Conservation (phyloP, 64 coral and sea anemone genomes). For the Platygyra sinensis region DNA sequence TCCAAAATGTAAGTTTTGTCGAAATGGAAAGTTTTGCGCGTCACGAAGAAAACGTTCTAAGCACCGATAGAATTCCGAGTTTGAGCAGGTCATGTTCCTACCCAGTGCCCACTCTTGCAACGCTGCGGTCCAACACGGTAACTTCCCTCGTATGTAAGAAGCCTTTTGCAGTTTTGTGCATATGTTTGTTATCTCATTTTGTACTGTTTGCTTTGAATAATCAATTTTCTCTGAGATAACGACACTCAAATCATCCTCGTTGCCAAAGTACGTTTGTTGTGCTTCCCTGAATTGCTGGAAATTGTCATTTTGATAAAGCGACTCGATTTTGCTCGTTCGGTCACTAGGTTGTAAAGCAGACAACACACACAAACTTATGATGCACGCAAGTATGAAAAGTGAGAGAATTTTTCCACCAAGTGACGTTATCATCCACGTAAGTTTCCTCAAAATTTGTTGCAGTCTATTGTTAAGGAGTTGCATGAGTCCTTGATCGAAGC, state of each 20-base stretch:
- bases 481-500: too few species aligned
- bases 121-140: not conserved
- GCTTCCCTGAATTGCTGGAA: not conserved
- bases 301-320: conserved; percentile 7
- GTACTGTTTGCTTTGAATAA: not conserved
- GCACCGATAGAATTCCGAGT: not conserved
- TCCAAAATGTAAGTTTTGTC: not conserved
- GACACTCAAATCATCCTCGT: not conserved
- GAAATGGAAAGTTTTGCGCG: not conserved
- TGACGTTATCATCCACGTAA: not conserved
- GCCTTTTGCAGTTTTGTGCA: not conserved
- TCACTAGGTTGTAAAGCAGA: not conserved
- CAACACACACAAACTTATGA: not conserved
- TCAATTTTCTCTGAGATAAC: not conserved
- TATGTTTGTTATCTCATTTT: not conserved
- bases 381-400: not conserved
- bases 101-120: not conserved
- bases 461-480: too few species aligned
- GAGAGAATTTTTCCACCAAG: not conserved
- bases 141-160: not conserved
- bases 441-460: too few species aligned
- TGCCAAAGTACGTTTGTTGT: not conserved
- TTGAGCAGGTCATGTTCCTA: not conserved
- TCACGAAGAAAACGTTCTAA: not conserved
- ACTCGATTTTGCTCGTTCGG: not conserved